phyloP scores from a whole-genome alignment of 1,140 invertebrate genomes.

The Dinoponera quadriceps region DNA sequence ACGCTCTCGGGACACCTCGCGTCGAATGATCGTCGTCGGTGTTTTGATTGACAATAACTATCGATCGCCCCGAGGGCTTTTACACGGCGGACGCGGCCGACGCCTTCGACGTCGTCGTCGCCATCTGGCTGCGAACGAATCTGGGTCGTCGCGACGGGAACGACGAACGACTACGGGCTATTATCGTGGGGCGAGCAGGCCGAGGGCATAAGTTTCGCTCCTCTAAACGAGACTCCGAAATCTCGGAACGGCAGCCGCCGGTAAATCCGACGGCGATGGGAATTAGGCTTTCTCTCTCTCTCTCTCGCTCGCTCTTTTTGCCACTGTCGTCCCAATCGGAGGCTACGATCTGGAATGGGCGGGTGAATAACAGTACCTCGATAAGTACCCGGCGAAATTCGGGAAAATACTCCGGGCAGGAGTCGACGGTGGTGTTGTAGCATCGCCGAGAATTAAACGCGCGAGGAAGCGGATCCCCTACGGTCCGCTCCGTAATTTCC shows the following conservation, averaged over 20 bases:
- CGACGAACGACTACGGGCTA: constrained; percentile 50
- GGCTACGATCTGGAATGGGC: constrained; percentile 12
- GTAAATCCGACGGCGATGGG: neutral
- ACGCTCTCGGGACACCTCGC: neutral
- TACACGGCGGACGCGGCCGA: neutral
- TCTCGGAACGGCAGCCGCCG: constrained; percentile 12
- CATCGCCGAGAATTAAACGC: constrained; percentile 20
- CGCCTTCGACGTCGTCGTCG: neutral
- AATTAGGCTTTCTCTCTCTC: neutral
- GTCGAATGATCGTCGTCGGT: constrained; percentile 7
- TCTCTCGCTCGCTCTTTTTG: no score
- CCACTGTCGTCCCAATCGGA: constrained; percentile 21
- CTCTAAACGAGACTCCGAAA: constrained; percentile 29
- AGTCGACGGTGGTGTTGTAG: neutral
- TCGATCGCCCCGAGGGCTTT: constrained; percentile 6
- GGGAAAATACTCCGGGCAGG: constrained; percentile 28
- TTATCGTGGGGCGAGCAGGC: constrained; percentile 51
- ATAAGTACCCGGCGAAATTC: constrained; percentile 10
- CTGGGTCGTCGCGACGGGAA: constrained; percentile 50
- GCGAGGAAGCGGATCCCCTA: constrained; percentile 20
- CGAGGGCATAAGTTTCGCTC: constrained; percentile 36
- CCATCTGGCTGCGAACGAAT: constrained; percentile 60
- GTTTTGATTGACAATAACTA: constrained; percentile 42
- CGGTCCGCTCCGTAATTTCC: no score
- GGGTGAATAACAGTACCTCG: constrained; percentile 11